A percentile compares a stretch with the other conserved stretches of the same genome.
Conservation (phyloP, 2,797 vertebrate species). For the Gymnodraco acuticeps region DNA sequence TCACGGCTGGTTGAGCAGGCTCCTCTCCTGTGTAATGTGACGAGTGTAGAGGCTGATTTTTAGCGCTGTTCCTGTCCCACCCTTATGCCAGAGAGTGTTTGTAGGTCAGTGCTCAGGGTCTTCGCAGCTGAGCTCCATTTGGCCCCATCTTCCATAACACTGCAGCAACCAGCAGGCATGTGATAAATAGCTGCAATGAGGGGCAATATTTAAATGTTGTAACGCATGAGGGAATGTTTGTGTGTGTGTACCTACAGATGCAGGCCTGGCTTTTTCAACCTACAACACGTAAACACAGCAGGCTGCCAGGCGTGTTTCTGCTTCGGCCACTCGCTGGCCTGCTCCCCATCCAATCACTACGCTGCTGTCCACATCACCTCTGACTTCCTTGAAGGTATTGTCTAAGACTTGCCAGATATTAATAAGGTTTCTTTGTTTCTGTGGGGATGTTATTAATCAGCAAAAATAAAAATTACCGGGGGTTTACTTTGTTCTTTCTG, state of each 20-base stretch:
- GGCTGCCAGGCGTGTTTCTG: slow-evolving; percentile 94
- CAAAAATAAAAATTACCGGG: slow-evolving; percentile 23
- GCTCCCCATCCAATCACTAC: slow-evolving; percentile 79
- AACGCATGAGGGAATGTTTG: slow-evolving; percentile 19
- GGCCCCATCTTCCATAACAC: slow-evolving; percentile 6
- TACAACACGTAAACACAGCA: slow-evolving; percentile 81
- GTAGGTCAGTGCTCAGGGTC: slow-evolving; percentile 59
- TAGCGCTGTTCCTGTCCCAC: slow-evolving; percentile 47
- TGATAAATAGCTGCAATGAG: slow-evolving; percentile 41
- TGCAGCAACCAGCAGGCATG: slow-evolving; percentile 18
- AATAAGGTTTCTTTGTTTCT: slow-evolving; percentile 12
- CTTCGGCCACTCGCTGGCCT: slow-evolving; percentile 91
- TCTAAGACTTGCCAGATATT: neutral
- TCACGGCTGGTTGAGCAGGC: slow-evolving; percentile 66
- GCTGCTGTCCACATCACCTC: slow-evolving; percentile 81
- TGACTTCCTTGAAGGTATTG: slow-evolving; percentile 88
- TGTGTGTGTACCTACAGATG: slow-evolving; percentile 84
- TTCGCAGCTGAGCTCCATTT: slow-evolving; percentile 44
- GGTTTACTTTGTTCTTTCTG: slow-evolving; percentile 9
- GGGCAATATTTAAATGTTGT: slow-evolving; percentile 21
- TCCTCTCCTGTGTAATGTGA: slow-evolving; percentile 72
- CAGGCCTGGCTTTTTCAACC: slow-evolving; percentile 90
- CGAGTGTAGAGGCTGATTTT: slow-evolving; percentile 62
- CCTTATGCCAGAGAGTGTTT: slow-evolving; percentile 48
- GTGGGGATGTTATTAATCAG: slow-evolving; percentile 3